Base-by-base conservation (phyloP, 1,140 invertebrate species). In the Aphelenchoides besseyi region DNA sequence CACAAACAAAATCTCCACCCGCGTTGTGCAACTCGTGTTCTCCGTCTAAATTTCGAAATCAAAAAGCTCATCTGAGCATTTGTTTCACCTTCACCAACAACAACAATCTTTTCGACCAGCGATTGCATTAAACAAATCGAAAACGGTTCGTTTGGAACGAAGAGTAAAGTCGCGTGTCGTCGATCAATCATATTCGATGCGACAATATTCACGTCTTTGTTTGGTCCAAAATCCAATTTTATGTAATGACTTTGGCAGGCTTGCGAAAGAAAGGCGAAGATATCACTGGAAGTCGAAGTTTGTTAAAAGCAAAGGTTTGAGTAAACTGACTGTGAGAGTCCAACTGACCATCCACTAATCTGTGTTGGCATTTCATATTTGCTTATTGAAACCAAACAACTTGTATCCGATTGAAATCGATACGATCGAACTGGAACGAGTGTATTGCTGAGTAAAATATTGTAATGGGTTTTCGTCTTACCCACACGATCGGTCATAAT, bases 401-500 rank as follows among this genome's bases (percentile, higher is more conserved):
- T 37, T n/a, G 55, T 53, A 1, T 81, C 57, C 5, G 53, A 18
- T 30, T 29, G 18, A 33, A 37, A 80, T 1, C 80, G 74, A 63
- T 78, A 82, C 18, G 78, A 72, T 29, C 80, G 78, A 3, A 80
- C 79, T 79, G 59, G 76, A 80, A 23, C 41, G n/a, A 2, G 64
- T 26, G 63, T 28, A 67, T 28, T 12, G 16, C 57, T n/a, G n/a
- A n/a, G n/a, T n/a, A n/a, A n/a, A n/a, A n/a, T n/a, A n/a, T n/a
- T n/a, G n/a, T n/a, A n/a, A n/a, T n/a, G n/a, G n/a, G n/a, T n/a
- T n/a, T 23, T 8, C 5, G 18, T 26, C 74, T 72, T 61, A 80
- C 80, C 78, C 18, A 84, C 82, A 48, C 82, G 26, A 59, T 82
- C 80, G 18, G 80, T 82, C 81, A 82, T 76, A 30, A 75, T 54